A percentile compares a stretch with the other conserved stretches of the same genome.
These are phyloP conservation scores for Drosophila miranda DNA, from an alignment of 1,140 invertebrate genomes.

Conservation along the genomic window DNA sequence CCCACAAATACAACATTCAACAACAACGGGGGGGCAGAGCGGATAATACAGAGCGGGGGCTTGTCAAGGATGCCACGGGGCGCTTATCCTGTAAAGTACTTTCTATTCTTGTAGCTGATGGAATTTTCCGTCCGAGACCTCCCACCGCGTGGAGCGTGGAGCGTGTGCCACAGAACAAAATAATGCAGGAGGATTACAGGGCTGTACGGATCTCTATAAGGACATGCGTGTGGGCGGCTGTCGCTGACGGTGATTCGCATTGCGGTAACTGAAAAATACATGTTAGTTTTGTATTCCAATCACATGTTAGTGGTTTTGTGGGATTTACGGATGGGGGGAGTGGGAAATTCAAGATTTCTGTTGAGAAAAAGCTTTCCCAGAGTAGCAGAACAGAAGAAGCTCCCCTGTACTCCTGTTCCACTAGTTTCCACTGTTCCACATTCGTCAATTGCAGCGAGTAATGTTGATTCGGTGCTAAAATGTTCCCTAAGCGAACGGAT, in stretches of 20 bases:
- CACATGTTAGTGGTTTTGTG: background rate
- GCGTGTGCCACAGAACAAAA: conserved; percentile 2
- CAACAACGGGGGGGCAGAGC: conserved; percentile 1
- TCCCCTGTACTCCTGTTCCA: too few species aligned
- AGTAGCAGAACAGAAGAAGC: too few species aligned
- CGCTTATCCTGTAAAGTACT: conserved; percentile 51
- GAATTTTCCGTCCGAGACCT: conserved; percentile 39
- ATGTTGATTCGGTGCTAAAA: too few species aligned
- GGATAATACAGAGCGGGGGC: background rate
- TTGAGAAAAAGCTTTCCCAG: background rate
- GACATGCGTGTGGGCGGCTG: too few species aligned
- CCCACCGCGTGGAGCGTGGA: conserved; percentile 11
- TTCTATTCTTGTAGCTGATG: conserved; percentile 41
- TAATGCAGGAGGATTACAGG: conserved; percentile 6
- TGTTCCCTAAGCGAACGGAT: too few species aligned
- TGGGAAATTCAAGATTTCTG: background rate
- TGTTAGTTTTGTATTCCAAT: too few species aligned
- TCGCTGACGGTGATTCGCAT: background rate
- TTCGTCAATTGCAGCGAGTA: too few species aligned
- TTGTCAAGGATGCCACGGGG: conserved; percentile 50
- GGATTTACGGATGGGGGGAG: too few species aligned
- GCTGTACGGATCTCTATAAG: too few species aligned
- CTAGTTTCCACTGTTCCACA: too few species aligned
- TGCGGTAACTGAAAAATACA: too few species aligned
- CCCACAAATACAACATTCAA: conserved; percentile 25